phyloP scores from a whole-genome alignment of 1,140 invertebrate species.

The Belonocnema kinseyi region DNA sequence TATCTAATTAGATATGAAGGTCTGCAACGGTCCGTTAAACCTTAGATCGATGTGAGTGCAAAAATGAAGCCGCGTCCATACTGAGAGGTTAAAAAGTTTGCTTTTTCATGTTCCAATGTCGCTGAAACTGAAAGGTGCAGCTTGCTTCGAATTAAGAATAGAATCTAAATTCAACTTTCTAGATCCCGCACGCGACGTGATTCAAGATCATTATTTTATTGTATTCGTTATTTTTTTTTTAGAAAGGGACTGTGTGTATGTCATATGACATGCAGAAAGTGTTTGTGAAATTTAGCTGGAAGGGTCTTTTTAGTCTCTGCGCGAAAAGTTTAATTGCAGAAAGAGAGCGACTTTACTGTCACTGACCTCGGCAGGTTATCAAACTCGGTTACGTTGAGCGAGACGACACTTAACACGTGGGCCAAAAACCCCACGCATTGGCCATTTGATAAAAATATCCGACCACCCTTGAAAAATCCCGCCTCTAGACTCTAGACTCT shows the following conservation, averaged over 20 bases:
- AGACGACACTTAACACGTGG: constrained; percentile 45
- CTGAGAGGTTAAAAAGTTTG: too few relatives aligned
- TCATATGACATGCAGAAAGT: constrained; percentile 19
- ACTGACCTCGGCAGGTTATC: constrained; percentile 56
- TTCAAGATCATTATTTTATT: neutral
- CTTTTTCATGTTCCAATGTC: too few relatives aligned
- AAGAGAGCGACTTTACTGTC: constrained; percentile 43
- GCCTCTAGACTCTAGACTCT: neutral
- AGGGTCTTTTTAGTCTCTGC: neutral
- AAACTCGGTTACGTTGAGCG: constrained; percentile 45
- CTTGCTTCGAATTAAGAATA: neutral
- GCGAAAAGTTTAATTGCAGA: constrained; percentile 28
- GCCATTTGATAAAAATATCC: constrained; percentile 55
- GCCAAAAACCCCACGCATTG: constrained; percentile 50
- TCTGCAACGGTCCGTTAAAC: too few relatives aligned
- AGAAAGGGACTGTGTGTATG: constrained; percentile 11
- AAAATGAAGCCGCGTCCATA: too few relatives aligned
- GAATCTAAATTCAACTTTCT: constrained; percentile 14
- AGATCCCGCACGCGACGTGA: neutral
- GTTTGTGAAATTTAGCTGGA: constrained; percentile 20
- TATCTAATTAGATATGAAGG: too few relatives aligned
- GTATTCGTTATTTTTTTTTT: neutral
- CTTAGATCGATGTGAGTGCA: too few relatives aligned
- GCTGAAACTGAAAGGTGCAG: neutral
- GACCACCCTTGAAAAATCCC: constrained; percentile 52